Percentiles rank a stretch among this genome's conserved stretches.
Conservation (phyloP, 2,797 vertebrate genomes). For the Chaunax sp. region DNA sequence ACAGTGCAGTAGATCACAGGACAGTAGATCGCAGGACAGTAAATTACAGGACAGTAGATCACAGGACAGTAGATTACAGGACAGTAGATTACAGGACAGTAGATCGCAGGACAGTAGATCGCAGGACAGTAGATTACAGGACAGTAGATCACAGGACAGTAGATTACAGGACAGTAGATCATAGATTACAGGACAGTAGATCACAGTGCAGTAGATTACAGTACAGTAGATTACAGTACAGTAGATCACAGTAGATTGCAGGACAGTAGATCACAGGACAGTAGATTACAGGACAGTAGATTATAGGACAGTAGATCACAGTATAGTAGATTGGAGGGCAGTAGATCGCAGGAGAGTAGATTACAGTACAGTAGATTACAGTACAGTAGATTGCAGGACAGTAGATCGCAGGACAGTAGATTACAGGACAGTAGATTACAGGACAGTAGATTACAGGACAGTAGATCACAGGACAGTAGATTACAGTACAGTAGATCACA, state of each 20-base stretch:
- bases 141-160: background rate
- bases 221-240: background rate
- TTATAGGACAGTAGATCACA: background rate
- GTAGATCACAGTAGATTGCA: no score
- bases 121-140: background rate
- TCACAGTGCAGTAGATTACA: background rate
- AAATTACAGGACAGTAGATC: no score
- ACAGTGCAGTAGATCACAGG: background rate
- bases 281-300: background rate
- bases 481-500: background rate
- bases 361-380: background rate
- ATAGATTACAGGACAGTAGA: background rate
- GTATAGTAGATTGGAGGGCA: background rate
- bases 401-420: no score
- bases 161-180: no score
- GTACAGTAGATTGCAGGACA: background rate
- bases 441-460: background rate
- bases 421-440: background rate
- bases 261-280: background rate
- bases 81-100: background rate
- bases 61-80: background rate
- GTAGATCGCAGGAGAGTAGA: no score
- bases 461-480: no score
- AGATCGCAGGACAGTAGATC: no score
- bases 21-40: background rate